Evolutionary conservation across 64 coral and sea anemone species (phyloP).

Genomic region (Pocillopora verrucosa): DNA sequence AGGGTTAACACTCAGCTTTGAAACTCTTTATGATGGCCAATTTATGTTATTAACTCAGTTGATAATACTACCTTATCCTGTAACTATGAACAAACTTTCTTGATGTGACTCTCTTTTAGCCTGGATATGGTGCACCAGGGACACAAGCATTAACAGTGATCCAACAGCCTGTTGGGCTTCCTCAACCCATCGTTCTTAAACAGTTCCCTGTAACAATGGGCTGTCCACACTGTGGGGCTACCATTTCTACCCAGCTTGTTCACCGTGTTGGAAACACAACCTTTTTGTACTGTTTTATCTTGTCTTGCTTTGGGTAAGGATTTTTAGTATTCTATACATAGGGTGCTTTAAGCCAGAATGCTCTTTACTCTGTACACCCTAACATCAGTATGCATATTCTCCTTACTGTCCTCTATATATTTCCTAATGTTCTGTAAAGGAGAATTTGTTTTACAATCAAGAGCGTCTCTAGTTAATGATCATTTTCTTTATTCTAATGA

Average conservation of each 20-base stretch:
- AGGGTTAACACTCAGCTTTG: too few relatives aligned
- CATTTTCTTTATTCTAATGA: too few relatives aligned
- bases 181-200: conserved; percentile 23
- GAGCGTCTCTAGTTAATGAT: too few relatives aligned
- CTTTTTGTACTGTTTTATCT: conserved; percentile 20
- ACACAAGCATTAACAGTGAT: conserved; percentile 18
- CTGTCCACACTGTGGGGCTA: conserved; percentile 35
- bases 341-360: too few relatives aligned
- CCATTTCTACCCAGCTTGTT: conserved; percentile 21
- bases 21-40: too few relatives aligned
- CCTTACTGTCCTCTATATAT: too few relatives aligned
- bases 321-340: background rate
- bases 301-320: conserved; percentile 23
- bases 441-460: too few relatives aligned
- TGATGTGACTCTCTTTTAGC: background rate
- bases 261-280: conserved; percentile 34
- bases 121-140: conserved; percentile 12
- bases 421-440: too few relatives aligned
- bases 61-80: background rate
- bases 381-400: too few relatives aligned
- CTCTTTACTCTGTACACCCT: too few relatives aligned
- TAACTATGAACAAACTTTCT: background rate
- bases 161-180: conserved; percentile 21
- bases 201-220: conserved; percentile 31
- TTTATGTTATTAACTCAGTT: background rate